phyloP scores from a whole-genome alignment of 2,113 vertebrate species.

The Malurus alboscapulatus region DNA sequence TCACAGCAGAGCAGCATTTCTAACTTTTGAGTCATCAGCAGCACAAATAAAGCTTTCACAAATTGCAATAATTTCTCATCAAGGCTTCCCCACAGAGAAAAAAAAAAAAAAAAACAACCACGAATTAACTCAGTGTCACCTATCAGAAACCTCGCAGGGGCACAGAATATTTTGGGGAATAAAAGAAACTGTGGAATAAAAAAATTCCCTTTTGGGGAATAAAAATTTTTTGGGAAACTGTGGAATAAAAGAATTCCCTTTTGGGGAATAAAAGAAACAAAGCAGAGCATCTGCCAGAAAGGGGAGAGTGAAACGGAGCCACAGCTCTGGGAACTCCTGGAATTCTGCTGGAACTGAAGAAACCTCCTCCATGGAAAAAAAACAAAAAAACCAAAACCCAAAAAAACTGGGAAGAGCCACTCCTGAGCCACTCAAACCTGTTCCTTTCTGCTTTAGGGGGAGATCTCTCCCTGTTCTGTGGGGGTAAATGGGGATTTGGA shows the following conservation, averaged over 20 bases:
- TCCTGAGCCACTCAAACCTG: too few species aligned
- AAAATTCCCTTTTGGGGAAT: too few species aligned
- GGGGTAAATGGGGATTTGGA: rapidly evolving
- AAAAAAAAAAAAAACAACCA: background rate
- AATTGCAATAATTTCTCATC: constrained; percentile 45
- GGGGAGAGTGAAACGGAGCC: background rate
- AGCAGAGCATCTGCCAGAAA: background rate
- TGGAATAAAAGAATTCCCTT: background rate
- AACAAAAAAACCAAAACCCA: too few species aligned
- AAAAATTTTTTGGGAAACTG: too few species aligned
- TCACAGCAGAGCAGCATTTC: constrained; percentile 41
- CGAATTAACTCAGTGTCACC: background rate
- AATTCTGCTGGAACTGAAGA: background rate
- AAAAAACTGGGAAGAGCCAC: too few species aligned
- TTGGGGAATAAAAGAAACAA: background rate
- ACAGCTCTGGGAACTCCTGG: background rate
- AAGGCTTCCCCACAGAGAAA: constrained; percentile 42
- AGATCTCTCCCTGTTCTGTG: background rate
- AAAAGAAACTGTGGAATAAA: background rate
- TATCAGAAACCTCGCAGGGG: background rate
- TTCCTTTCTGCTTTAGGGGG: background rate
- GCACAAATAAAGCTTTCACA: constrained; percentile 59
- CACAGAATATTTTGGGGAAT: background rate
- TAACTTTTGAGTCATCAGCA: constrained; percentile 59
- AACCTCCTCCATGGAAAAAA: background rate